These are phyloP conservation scores for Drusus annulatus DNA, from an alignment of 1,140 invertebrate species.

Conservation along the genomic window DNA sequence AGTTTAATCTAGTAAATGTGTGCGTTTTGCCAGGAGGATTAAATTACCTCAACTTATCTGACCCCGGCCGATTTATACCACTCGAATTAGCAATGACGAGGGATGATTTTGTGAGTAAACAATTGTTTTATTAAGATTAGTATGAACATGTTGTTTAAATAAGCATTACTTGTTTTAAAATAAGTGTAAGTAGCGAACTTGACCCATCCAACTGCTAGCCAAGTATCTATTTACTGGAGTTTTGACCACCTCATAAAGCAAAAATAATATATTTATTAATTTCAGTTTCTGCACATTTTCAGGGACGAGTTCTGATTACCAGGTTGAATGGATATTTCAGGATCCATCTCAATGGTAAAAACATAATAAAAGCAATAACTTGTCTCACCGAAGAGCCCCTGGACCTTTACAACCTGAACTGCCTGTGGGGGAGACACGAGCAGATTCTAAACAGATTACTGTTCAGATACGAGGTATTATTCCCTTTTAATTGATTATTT, in stretches of 20 bases:
- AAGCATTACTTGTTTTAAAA: too few species aligned
- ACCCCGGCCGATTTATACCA: conserved; percentile 15
- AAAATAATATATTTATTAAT: too few species aligned
- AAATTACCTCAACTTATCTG: conserved; percentile 24
- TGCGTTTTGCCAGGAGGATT: conserved; percentile 22
- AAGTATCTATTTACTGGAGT: too few species aligned
- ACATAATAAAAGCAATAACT: conserved; percentile 72
- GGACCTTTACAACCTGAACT: conserved; percentile 68
- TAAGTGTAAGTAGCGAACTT: too few species aligned
- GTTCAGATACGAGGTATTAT: conserved; percentile 63
- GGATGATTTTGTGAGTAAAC: conserved; percentile 36
- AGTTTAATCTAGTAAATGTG: not conserved
- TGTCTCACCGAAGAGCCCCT: conserved; percentile 74
- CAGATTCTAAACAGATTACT: conserved; percentile 74
- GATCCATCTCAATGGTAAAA: conserved; percentile 72
- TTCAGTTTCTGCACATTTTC: not conserved
- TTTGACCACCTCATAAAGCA: too few species aligned
- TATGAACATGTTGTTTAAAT: too few species aligned
- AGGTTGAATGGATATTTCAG: conserved; percentile 73
- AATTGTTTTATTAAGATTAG: too few species aligned
- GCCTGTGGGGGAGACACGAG: conserved; percentile 77
- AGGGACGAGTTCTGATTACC: conserved; percentile 64
- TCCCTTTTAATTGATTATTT: too few species aligned
- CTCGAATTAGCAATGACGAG: conserved; percentile 28
- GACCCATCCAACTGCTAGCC: not conserved